A percentile compares a stretch with the other conserved stretches of the same genome.
phyloP scores from a whole-genome alignment of 2,113 vertebrate genomes.

The Poeciliopsis occidentalis region DNA sequence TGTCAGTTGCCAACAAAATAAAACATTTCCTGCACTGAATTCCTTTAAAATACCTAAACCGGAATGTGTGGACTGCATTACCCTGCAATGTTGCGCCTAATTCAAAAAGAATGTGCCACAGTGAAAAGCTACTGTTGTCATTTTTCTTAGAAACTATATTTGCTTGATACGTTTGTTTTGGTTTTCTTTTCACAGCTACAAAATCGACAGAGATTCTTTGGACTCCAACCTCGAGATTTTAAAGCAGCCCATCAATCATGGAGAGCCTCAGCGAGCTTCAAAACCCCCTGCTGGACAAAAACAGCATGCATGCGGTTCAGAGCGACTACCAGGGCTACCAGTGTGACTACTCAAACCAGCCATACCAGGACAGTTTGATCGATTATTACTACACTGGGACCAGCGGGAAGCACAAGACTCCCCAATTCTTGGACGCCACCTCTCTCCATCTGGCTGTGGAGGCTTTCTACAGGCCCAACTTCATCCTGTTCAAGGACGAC shows the following conservation, averaged over 20 bases:
- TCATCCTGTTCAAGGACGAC: conserved; percentile 87
- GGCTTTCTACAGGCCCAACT: conserved; percentile 88
- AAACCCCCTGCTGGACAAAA: conserved; percentile 86
- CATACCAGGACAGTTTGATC: conserved; percentile 86
- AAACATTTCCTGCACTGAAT: conserved; percentile 27
- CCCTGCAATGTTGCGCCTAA: neutral
- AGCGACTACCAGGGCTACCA: conserved; percentile 82
- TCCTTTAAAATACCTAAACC: neutral
- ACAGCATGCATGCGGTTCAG: conserved; percentile 73
- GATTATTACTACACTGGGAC: conserved; percentile 85
- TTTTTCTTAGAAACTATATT: neutral
- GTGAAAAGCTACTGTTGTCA: neutral
- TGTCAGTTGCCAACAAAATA: conserved; percentile 46
- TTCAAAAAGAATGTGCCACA: neutral
- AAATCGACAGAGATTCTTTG: conserved; percentile 28
- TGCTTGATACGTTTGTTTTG: neutral
- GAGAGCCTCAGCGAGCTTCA: conserved; percentile 90
- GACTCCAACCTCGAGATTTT: conserved; percentile 38
- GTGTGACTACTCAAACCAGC: conserved; percentile 80
- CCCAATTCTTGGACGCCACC: conserved; percentile 90
- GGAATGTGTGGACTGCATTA: conserved; percentile 2
- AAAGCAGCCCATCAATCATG: conserved; percentile 74
- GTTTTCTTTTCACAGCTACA: conserved; percentile 38
- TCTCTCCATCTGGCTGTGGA: conserved; percentile 92
- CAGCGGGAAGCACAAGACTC: conserved; percentile 76